phyloP scores from a whole-genome alignment of 2,888 invertebrate species.

The Strigamia crassipes region DNA sequence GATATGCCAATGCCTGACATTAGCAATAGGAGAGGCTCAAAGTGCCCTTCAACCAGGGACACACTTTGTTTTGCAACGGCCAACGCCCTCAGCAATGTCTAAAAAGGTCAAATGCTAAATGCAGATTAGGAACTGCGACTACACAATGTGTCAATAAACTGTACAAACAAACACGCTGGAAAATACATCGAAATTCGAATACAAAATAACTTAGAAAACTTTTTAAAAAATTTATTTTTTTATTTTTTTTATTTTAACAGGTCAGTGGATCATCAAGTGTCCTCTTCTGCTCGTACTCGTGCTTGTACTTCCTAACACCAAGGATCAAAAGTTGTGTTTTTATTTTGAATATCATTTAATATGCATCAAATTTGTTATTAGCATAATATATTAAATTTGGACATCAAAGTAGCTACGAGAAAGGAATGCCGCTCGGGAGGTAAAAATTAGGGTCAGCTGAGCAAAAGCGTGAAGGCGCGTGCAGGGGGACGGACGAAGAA shows the following conservation, averaged over 20 bases:
- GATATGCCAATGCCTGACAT: not conserved
- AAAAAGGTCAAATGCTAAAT: not conserved
- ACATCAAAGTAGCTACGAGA: not conserved
- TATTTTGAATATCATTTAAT: too few relatives aligned
- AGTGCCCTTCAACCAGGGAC: not conserved
- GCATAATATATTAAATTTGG: not conserved
- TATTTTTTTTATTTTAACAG: not conserved
- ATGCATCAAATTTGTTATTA: not conserved
- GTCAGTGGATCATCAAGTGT: slow-evolving; percentile 4
- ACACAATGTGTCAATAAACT: not conserved
- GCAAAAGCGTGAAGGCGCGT: slow-evolving; percentile 32
- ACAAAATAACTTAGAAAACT: too few relatives aligned
- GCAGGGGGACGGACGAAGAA: slow-evolving; percentile 18
- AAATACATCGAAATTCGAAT: too few relatives aligned
- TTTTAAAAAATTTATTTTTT: not conserved
- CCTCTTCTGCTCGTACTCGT: not conserved
- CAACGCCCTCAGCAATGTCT: not conserved
- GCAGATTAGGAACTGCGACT: not conserved
- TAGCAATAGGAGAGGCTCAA: not conserved
- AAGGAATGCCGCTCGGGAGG: slow-evolving; percentile 25
- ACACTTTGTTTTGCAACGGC: not conserved
- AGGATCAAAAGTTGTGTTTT: too few relatives aligned
- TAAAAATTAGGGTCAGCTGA: not conserved
- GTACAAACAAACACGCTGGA: not conserved
- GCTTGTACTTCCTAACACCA: too few relatives aligned